phyloP scores from a whole-genome alignment of 2,888 invertebrate species.

The Diarsia mendica region DNA sequence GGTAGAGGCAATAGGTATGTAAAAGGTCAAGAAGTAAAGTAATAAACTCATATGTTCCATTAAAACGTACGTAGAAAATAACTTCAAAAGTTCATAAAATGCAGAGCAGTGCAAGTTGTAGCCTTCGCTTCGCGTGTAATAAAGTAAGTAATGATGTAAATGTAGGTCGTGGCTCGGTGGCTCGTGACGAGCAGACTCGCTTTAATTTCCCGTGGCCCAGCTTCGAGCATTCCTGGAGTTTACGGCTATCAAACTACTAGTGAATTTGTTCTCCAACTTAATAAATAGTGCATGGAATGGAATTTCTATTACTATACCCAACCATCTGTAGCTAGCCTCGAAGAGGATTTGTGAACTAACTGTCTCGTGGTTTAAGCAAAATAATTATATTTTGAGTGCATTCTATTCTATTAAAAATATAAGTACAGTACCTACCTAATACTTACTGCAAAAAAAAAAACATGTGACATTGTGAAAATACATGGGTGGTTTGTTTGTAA shows the following conservation, averaged over 20 bases:
- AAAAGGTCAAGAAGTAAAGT: conserved; percentile 22
- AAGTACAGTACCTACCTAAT: too few relatives aligned
- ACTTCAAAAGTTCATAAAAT: conserved; percentile 55
- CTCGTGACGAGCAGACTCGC: conserved; percentile 56
- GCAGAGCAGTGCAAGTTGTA: conserved; percentile 61
- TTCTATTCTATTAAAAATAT: neutral
- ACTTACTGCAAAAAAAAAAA: conserved; percentile 1
- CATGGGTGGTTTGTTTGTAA: conserved; percentile 5
- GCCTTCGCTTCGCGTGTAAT: conserved; percentile 62
- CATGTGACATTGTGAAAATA: neutral
- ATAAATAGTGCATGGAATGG: conserved; percentile 21
- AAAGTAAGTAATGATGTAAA: conserved; percentile 73
- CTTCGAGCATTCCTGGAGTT: conserved; percentile 45
- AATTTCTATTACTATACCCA: neutral
- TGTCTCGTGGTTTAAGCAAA: neutral
- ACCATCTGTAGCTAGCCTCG: neutral
- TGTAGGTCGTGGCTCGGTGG: conserved; percentile 71
- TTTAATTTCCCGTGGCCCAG: conserved; percentile 68
- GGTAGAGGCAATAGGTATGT: neutral
- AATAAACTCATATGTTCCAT: conserved; percentile 40
- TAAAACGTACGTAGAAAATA: conserved; percentile 50
- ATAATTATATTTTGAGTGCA: neutral
- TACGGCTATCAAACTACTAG: conserved; percentile 44
- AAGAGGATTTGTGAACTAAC: conserved; percentile 2
- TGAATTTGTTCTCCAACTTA: conserved; percentile 40